Evolutionary conservation across 2,797 vertebrate species (phyloP).

Genomic region (Chelidonichthys spinosus): DNA sequence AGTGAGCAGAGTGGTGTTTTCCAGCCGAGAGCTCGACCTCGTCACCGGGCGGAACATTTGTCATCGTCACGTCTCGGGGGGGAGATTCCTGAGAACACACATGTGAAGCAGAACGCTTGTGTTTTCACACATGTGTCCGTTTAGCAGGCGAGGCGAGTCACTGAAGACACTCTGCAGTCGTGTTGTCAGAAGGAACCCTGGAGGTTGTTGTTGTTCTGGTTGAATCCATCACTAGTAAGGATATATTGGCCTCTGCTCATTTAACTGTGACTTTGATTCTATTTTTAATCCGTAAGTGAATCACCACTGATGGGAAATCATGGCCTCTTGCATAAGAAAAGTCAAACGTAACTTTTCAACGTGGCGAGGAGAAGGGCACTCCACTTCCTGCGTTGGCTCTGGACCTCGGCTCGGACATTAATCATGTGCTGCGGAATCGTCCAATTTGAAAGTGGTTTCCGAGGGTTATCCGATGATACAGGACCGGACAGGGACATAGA

Average conservation of each 20-base stretch:
- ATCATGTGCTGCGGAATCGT: conserved; percentile 22
- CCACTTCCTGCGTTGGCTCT: background rate
- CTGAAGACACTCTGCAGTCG: background rate
- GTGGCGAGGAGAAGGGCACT: background rate
- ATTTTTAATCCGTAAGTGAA: background rate
- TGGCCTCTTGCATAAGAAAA: background rate
- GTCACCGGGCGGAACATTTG: too few relatives aligned
- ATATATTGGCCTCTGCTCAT: background rate
- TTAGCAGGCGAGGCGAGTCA: background rate
- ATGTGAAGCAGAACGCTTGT: background rate
- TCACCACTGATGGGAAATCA: background rate
- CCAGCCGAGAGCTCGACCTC: too few relatives aligned
- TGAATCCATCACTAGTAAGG: background rate
- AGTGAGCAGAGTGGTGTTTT: too few relatives aligned
- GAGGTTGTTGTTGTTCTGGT: background rate
- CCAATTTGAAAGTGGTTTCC: conserved; percentile 14
- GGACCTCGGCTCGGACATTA: background rate
- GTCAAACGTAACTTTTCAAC: background rate
- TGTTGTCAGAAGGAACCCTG: background rate
- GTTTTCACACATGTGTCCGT: background rate
- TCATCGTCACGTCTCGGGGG: too few relatives aligned
- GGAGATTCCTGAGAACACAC: too few relatives aligned
- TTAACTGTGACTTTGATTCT: background rate
- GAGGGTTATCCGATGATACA: conserved; percentile 13
- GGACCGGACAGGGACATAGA: conserved; percentile 40